These are phyloP conservation scores for Callyntrura guangdongensis DNA, from an alignment of 2,888 invertebrate species.

Conservation along the genomic window DNA sequence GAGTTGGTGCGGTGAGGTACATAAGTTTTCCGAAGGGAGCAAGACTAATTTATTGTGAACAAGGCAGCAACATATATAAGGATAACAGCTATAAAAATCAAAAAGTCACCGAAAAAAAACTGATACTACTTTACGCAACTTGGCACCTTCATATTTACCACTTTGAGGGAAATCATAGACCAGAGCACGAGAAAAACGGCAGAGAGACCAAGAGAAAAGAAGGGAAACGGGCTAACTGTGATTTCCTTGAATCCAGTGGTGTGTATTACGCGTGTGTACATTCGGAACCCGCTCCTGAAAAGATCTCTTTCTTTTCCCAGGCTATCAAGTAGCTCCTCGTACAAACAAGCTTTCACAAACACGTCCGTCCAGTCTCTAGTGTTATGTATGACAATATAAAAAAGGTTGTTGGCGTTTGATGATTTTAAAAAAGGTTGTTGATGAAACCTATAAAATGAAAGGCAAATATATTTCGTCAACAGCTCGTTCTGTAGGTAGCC, in stretches of 20 bases:
- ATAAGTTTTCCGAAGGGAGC: neutral
- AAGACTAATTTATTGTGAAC: slow-evolving; percentile 43
- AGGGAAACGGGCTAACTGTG: slow-evolving; percentile 42
- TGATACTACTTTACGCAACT: slow-evolving; percentile 43
- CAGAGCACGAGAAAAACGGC: neutral
- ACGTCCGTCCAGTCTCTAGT: neutral
- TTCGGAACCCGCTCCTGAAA: slow-evolving; percentile 32
- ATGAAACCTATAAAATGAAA: neutral
- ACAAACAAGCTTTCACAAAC: slow-evolving; percentile 2
- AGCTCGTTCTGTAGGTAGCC: slow-evolving; percentile 8
- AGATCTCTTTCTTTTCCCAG: slow-evolving; percentile 14
- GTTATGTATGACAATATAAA: slow-evolving; percentile 1
- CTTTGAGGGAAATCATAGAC: neutral
- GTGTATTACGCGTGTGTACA: slow-evolving; percentile 30
- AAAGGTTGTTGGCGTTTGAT: neutral
- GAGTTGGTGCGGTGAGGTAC: neutral
- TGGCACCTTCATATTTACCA: slow-evolving; percentile 53
- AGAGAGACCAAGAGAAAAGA: slow-evolving; percentile 33
- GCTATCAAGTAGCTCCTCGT: slow-evolving; percentile 7
- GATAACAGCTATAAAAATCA: slow-evolving; percentile 69
- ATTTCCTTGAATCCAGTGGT: slow-evolving; percentile 35
- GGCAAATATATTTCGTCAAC: slow-evolving; percentile 18
- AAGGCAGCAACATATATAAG: slow-evolving; percentile 37
- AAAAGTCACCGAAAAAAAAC: slow-evolving; percentile 57
- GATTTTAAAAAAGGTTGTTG: slow-evolving; percentile 7